Conservation (phyloP, 2,888 invertebrate species). For the Quadriops clusia region DNA sequence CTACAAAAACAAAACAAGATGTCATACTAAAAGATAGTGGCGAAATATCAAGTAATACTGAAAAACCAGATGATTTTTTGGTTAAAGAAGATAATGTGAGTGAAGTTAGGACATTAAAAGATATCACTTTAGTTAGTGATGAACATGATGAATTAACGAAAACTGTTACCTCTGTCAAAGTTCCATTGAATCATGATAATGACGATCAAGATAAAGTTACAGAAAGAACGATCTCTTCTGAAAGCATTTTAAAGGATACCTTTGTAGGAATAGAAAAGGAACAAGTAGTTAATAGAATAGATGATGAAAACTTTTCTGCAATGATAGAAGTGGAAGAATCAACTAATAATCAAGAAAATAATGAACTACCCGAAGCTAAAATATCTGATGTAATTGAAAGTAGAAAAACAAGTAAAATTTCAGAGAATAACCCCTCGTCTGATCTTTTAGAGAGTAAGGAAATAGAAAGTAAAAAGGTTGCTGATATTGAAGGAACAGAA, state of each 20-base stretch:
- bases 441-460: not conserved
- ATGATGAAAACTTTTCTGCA: not conserved
- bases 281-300: not conserved
- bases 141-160: too few relatives aligned
- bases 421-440: slow-evolving; percentile 3
- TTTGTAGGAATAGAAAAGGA: slow-evolving; percentile 1
- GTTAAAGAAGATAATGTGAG: too few relatives aligned
- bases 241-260: too few relatives aligned
- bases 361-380: slow-evolving; percentile 6
- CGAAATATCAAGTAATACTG: too few relatives aligned
- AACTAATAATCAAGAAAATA: not conserved
- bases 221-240: slow-evolving; percentile 1
- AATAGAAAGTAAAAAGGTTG: slow-evolving; percentile 2
- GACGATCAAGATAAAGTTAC: slow-evolving; percentile 5
- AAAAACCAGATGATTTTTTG: too few relatives aligned
- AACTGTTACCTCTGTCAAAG: too few relatives aligned
- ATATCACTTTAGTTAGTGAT: too few relatives aligned
- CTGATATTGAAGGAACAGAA: slow-evolving; percentile 1
- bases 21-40: too few relatives aligned
- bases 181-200: too few relatives aligned
- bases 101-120: too few relatives aligned
- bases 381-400: slow-evolving; percentile 2
- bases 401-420: not conserved
- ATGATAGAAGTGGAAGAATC: not conserved
- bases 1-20: too few relatives aligned